These are phyloP conservation scores for Anagrus nilaparvatae DNA, from an alignment of 1,140 invertebrate genomes.

Conservation along the genomic window DNA sequence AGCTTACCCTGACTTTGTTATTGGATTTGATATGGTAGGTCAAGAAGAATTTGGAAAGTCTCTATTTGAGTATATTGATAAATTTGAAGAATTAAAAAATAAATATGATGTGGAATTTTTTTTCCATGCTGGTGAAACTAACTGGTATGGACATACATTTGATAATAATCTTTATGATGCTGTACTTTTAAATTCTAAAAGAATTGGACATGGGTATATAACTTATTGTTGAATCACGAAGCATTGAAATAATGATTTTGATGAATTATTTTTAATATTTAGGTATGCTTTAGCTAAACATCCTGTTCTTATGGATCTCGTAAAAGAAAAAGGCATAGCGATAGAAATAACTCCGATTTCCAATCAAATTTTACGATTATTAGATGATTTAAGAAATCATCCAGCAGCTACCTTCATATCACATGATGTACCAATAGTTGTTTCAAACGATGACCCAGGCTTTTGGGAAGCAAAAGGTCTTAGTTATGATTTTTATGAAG, in stretches of 20 bases:
- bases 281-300: constrained; percentile 68
- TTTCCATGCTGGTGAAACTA: constrained; percentile 76
- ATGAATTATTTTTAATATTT: constrained; percentile 1
- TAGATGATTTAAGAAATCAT: constrained; percentile 71
- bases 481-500: constrained; percentile 73
- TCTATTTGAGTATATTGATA: constrained; percentile 38
- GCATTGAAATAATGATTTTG: not conserved
- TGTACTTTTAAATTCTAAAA: constrained; percentile 56
- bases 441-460: constrained; percentile 69
- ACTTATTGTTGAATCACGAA: not conserved
- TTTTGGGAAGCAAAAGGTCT: constrained; percentile 66
- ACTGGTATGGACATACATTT: constrained; percentile 53
- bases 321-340: constrained; percentile 55
- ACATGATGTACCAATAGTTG: constrained; percentile 46
- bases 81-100: constrained; percentile 28
- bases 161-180: constrained; percentile 73
- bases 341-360: constrained; percentile 76
- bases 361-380: constrained; percentile 64
- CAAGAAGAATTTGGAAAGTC: constrained; percentile 46
- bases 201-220: constrained; percentile 36
- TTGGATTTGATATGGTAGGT: constrained; percentile 53
- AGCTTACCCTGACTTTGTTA: constrained; percentile 49
- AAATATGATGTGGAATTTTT: constrained; percentile 52
- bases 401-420: constrained; percentile 58
- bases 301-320: constrained; percentile 52